Base-by-base conservation (phyloP, 2,113 vertebrate genomes). In the Colius striatus region DNA sequence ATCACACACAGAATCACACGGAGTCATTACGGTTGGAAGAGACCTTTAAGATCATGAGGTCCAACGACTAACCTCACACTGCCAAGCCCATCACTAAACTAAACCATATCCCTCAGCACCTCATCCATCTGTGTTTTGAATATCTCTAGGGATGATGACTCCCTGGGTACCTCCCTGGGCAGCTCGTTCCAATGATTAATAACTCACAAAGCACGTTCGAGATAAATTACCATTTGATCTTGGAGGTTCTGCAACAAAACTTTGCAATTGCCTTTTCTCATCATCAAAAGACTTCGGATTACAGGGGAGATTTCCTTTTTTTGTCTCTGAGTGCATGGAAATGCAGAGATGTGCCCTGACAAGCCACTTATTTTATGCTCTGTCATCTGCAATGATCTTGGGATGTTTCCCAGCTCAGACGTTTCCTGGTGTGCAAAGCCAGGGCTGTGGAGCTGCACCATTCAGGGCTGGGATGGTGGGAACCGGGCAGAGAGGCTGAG, bases 391-490 rank as follows among this genome's bases (percentile, higher is more conserved):
- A 0, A 30, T 0, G 2, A 41, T 25, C 82, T 29, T 15, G 38
- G 47, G 75, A 47, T 1, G 5, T 47, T 65, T 92, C 63, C 82
- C 32, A 29, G 82, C 62, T 36, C 63, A 29, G 74, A 21, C 23
- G 3, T 16, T 38, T 38, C 81, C 68, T 51, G 0, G 0, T 75
- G 61, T 1, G 4, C 1, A 13, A 10, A n/a, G 45, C 2, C 11
- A 57, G 67, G 51, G 57, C 71, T 66, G 57, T 63, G 5, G 71
- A 70, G 63, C 62, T 0, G 6, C 43, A 8, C 13, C 0, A 3
- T 14, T n/a, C 32, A 13, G 36, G 21, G n/a, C 5, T 50, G 30
- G 23, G 77, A 16, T 13, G 47, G 38, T 47, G 80, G 67, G 21
- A 51, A 32, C 14, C 1, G 2, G 62, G 47, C n/a, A 55, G n/a